A percentile compares a stretch with the other conserved stretches of the same genome.
Evolutionary conservation across 2,888 invertebrate genomes (phyloP).

Genomic region (Orgyia antiqua): DNA sequence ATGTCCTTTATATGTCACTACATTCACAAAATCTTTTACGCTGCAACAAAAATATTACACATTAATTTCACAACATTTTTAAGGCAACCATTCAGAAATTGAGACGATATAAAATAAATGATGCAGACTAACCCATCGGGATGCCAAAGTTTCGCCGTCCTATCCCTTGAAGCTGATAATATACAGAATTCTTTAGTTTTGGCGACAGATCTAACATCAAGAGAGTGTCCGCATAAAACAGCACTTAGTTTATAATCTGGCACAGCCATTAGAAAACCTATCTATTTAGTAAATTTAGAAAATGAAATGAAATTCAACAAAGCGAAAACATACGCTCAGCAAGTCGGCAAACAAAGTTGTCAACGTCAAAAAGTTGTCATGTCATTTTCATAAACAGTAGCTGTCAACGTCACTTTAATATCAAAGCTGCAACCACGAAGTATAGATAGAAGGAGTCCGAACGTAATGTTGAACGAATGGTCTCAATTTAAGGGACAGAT

Average conservation of each 20-base stretch:
- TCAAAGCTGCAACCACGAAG: too few relatives aligned
- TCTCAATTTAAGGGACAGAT: too few relatives aligned
- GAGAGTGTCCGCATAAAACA: constrained; percentile 86
- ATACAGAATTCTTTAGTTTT: constrained; percentile 83
- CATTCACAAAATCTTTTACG: constrained; percentile 79
- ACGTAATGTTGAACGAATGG: too few relatives aligned
- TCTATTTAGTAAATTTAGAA: constrained; percentile 31
- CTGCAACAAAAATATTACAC: constrained; percentile 48
- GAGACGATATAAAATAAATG: not conserved
- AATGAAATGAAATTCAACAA: constrained; percentile 2
- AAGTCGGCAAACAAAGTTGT: constrained; percentile 33
- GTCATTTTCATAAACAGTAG: too few relatives aligned
- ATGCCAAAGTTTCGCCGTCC: constrained; percentile 91
- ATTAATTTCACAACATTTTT: not conserved
- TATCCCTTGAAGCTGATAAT: constrained; percentile 93
- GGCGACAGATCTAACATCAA: constrained; percentile 90
- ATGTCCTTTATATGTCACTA: constrained; percentile 86
- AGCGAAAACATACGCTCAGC: not conserved
- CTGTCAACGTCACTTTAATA: too few relatives aligned
- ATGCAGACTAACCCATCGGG: constrained; percentile 82
- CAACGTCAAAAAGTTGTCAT: constrained; percentile 60
- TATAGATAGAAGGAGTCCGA: too few relatives aligned
- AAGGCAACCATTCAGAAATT: too few relatives aligned
- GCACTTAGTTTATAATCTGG: constrained; percentile 88
- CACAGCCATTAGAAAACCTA: constrained; percentile 53